Evolutionary conservation across 2,113 vertebrate species (phyloP), one percentile per base, ranked within the genome.

Genomic region (Scomber colias): DNA sequence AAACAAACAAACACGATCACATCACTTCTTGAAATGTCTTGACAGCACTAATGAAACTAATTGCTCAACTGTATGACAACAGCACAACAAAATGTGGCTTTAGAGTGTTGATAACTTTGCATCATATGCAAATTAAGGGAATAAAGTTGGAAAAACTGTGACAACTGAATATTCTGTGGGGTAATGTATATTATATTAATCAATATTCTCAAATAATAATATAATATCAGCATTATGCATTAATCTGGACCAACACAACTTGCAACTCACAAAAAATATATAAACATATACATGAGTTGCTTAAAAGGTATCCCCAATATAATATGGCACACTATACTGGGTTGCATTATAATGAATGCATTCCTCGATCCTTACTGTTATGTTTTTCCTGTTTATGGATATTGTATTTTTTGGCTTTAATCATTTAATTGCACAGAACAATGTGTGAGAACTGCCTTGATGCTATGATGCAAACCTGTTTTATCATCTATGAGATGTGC

Each of bases 1-100:
- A 78, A 66, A 65, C 17, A 78, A 66, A 65, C 17, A 75, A 48
- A 31, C 5, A 31, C 24, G 78, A 49, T 64, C 15, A 40, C 3
- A 14, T 65, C 40, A 74, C 12, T 16, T 50, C 24, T 24, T 11
- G 21, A 45, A 12, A 63, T 31, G 1, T 48, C 11, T 49, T 24
- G 8, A 62, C 40, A 66, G 27, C 57, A 51, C 14, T 50, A 53
- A 54, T 70, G 30, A 67, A 3, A 13, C 0, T 6, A 50, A 57
- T 50, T 59, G 40, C 19, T 45, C 0, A 62, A 46, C 49, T 61
- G 11, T 17, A n/a, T 14, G 56, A 53, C 13, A 57, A 13, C 16
- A 72, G 31, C 12, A 60, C 7, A 67, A 40, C 1, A 51, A 68
- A 69, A 21, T 71, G 49, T 60, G 19, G 5, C 49, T 64, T 30